These are phyloP conservation scores for Formica exsecta DNA, from an alignment of 1,140 invertebrate species.

Conservation along the genomic window DNA sequence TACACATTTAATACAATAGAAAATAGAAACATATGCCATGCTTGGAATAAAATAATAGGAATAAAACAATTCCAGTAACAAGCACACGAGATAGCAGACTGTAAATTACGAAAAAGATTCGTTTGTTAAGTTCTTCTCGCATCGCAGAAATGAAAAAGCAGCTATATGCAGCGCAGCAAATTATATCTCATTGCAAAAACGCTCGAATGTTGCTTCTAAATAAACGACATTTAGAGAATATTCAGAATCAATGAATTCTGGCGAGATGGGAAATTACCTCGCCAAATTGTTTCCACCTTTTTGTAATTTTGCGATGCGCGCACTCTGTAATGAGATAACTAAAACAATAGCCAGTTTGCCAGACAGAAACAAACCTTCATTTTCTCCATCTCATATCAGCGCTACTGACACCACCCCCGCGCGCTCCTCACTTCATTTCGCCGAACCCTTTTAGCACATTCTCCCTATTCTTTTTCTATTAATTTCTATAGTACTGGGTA, in stretches of 20 bases:
- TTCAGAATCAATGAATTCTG: conserved; percentile 35
- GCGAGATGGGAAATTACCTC: conserved; percentile 25
- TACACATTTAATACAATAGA: not conserved
- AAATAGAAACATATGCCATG: not conserved
- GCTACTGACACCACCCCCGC: not conserved
- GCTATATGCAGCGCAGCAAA: not conserved
- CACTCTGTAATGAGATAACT: conserved; percentile 46
- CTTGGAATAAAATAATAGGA: not conserved
- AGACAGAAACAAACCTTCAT: conserved; percentile 35
- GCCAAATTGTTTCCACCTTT: conserved; percentile 42
- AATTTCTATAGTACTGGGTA: conserved; percentile 27
- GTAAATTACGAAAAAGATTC: conserved; percentile 39
- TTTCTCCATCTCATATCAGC: conserved; percentile 44
- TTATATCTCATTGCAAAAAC: not conserved
- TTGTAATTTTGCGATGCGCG: conserved; percentile 45
- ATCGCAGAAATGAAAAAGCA: not conserved
- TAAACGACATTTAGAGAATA: conserved; percentile 35
- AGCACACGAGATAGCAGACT: not conserved
- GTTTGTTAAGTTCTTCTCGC: not conserved
- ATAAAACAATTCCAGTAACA: not conserved
- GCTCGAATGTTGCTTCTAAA: not conserved
- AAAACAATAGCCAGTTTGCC: conserved; percentile 38
- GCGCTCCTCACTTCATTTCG: conserved; percentile 16
- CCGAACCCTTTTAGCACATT: conserved; percentile 14
- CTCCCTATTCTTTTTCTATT: conserved; percentile 38